Evolutionary conservation across 92 coral and sea anemone genomes (phyloP).

Genomic region (Zoanthus solanderi): DNA sequence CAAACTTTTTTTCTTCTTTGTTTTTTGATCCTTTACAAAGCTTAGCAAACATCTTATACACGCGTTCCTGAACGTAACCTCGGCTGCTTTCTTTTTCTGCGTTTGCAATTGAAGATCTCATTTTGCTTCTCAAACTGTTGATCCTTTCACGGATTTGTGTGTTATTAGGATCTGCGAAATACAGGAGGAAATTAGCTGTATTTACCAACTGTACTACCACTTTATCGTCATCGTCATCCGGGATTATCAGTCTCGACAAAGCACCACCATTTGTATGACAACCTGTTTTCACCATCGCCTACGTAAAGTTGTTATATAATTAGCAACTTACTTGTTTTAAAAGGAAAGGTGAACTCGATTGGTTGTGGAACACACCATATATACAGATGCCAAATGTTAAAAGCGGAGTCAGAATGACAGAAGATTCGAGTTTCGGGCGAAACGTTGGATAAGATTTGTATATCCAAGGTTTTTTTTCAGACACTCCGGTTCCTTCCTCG

Average conservation of each 20-base stretch:
- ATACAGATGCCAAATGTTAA: too few relatives aligned
- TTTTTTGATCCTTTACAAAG: slow-evolving; percentile 4
- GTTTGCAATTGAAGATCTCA: background rate
- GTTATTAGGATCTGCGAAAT: slow-evolving; percentile 7
- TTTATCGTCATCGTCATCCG: background rate
- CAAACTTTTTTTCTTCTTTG: background rate
- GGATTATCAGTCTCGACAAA: background rate
- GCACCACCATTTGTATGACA: background rate
- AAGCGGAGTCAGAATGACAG: too few relatives aligned
- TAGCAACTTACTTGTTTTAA: background rate
- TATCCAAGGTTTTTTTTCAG: too few relatives aligned
- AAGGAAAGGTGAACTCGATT: background rate
- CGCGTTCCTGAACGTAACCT: background rate
- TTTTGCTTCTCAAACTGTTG: background rate
- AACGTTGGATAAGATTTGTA: too few relatives aligned
- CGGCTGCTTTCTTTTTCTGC: background rate
- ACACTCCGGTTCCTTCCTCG: too few relatives aligned
- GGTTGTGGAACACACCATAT: too few relatives aligned
- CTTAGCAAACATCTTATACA: background rate
- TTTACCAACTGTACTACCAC: background rate
- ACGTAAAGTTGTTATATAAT: background rate
- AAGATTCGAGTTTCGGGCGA: too few relatives aligned
- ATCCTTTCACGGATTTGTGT: background rate
- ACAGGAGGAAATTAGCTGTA: background rate
- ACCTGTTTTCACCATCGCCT: background rate